These are phyloP conservation scores for Epinephelus coioides DNA, from an alignment of 2,797 vertebrate genomes.

Conservation along the genomic window DNA sequence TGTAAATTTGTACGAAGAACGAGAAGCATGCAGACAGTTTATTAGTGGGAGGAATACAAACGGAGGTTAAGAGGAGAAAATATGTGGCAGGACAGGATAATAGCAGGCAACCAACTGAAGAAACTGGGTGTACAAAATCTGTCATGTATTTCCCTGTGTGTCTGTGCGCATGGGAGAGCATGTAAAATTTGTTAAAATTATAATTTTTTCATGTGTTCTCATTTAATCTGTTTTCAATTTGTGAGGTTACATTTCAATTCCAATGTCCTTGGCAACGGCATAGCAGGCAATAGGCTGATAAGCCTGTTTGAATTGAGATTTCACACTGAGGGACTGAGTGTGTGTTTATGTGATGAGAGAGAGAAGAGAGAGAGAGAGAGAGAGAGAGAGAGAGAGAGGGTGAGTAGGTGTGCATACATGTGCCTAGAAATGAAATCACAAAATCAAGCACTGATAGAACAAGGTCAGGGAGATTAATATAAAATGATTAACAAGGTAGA, in stretches of 20 bases:
- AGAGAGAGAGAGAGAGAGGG: not conserved
- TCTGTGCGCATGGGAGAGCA: not conserved
- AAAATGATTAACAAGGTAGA: constrained; percentile 74
- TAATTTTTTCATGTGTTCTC: constrained; percentile 4
- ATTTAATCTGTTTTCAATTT: constrained; percentile 45
- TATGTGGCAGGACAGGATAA: not conserved
- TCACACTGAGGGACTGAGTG: constrained; percentile 49
- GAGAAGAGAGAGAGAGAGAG: not conserved
- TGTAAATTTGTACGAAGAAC: not conserved
- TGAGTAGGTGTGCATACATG: constrained; percentile 13
- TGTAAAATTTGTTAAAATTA: constrained; percentile 19
- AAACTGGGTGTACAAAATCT: not conserved
- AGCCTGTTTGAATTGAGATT: constrained; percentile 69
- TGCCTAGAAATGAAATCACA: constrained; percentile 58
- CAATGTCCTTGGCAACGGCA: constrained; percentile 71
- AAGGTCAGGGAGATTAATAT: constrained; percentile 74
- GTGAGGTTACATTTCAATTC: constrained; percentile 60
- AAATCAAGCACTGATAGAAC: constrained; percentile 66
- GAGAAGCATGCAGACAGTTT: constrained; percentile 6
- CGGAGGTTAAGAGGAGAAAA: constrained; percentile 9
- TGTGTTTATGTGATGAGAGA: not conserved
- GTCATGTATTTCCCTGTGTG: not conserved
- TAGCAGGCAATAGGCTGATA: constrained; percentile 62
- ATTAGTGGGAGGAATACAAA: constrained; percentile 3
- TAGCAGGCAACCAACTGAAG: constrained; percentile 16